Conservation (phyloP, 2,797 vertebrate genomes). For the Zenarchopterus dispar region DNA sequence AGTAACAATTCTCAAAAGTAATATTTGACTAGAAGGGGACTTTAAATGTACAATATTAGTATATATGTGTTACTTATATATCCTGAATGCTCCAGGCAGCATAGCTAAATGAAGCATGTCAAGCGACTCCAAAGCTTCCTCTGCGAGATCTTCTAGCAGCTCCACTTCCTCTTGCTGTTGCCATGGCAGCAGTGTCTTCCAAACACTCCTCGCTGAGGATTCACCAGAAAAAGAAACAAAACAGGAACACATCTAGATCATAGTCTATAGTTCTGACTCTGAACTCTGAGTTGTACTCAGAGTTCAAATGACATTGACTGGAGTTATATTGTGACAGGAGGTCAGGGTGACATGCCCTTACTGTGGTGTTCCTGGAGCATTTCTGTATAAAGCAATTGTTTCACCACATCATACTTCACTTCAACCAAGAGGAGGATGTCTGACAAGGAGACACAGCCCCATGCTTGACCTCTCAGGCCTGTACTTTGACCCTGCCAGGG, state of each 20-base stretch:
- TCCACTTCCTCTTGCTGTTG: constrained; percentile 69
- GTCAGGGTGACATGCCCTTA: constrained; percentile 48
- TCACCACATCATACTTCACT: constrained; percentile 80
- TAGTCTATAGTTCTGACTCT: background rate
- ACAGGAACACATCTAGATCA: constrained; percentile 4
- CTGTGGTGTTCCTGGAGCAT: constrained; percentile 83
- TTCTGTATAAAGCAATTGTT: constrained; percentile 74
- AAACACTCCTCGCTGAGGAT: constrained; percentile 64
- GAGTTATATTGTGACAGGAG: background rate
- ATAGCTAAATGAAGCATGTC: constrained; percentile 73
- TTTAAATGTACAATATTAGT: constrained; percentile 2
- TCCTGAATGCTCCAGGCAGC: constrained; percentile 79
- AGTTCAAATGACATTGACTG: constrained; percentile 2
- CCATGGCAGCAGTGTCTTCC: constrained; percentile 70
- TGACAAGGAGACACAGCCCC: constrained; percentile 57
- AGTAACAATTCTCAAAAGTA: background rate
- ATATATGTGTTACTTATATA: constrained; percentile 74
- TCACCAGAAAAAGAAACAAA: constrained; percentile 23
- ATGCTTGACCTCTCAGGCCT: constrained; percentile 41
- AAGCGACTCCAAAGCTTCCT: constrained; percentile 70
- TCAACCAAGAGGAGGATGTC: constrained; percentile 76
- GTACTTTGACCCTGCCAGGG: constrained; percentile 18
- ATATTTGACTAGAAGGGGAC: background rate
- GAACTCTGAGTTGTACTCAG: background rate
- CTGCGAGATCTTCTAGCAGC: constrained; percentile 63